Percentiles rank a stretch among this genome's conserved stretches.
Evolutionary conservation across 2,113 vertebrate species (phyloP).

Genomic region (Donacobius atricapilla): DNA sequence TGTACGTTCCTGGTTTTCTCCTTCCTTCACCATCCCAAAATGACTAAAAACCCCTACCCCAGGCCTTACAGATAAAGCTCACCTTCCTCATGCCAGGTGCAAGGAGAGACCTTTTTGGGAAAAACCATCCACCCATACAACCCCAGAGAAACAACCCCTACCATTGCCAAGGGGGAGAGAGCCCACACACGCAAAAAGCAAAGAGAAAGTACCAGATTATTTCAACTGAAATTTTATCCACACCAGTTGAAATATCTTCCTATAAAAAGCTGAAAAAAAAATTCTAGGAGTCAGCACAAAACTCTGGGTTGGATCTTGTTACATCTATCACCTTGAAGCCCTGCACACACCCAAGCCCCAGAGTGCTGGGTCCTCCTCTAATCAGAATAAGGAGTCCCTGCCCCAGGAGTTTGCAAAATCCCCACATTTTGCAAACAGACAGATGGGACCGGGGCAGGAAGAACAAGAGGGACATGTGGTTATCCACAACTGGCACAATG

Average conservation of each 20-base stretch:
- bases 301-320: not conserved
- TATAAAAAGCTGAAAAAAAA: not conserved
- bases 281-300: not conserved
- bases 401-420: not conserved
- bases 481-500: constrained; percentile 20
- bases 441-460: constrained; percentile 37
- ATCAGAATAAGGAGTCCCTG: not conserved
- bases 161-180: not conserved
- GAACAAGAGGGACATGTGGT: constrained; percentile 23
- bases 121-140: not conserved
- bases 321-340: not conserved
- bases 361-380: not conserved
- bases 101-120: not conserved
- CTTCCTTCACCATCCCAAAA: not conserved
- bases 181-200: not conserved
- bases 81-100: not conserved
- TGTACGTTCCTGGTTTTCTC: not conserved
- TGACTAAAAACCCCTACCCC: not conserved
- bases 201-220: rapidly evolving
- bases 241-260: not conserved
- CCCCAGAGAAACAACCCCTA: not conserved
- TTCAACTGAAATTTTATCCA: not conserved
- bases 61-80: not conserved
- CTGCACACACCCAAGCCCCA: not conserved
- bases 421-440: not conserved